Conservation (phyloP, 2,888 invertebrate species). For the Orthosia gracilis region DNA sequence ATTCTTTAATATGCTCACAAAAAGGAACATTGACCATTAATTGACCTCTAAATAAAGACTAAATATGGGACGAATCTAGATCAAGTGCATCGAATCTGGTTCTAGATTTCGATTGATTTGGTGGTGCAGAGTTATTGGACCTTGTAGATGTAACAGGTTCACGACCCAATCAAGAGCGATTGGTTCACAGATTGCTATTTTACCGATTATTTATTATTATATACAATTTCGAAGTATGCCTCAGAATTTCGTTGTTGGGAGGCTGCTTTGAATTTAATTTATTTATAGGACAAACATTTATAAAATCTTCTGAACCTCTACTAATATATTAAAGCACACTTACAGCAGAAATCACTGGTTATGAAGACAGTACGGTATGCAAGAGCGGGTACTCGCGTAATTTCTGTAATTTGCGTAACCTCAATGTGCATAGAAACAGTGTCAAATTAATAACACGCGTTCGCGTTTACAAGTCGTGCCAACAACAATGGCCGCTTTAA, state of each 20-base stretch:
- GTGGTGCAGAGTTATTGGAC: constrained; percentile 4
- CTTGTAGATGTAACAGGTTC: constrained; percentile 1
- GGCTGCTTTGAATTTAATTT: not conserved
- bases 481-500: constrained; percentile 34
- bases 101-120: constrained; percentile 4
- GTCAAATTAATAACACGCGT: constrained; percentile 72
- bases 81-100: constrained; percentile 11
- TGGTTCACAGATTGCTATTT: not conserved
- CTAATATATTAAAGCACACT: constrained; percentile 6
- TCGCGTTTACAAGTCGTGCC: constrained; percentile 59
- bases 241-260: not conserved
- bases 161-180: constrained; percentile 20
- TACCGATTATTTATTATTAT: not conserved
- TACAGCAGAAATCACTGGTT: constrained; percentile 15
- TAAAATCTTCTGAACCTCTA: not conserved
- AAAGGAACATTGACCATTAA: not conserved
- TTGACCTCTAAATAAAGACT: constrained; percentile 4
- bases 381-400: constrained; percentile 39
- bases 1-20: not conserved
- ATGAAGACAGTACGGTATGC: constrained; percentile 19
- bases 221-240: not conserved
- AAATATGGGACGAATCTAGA: not conserved
- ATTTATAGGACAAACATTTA: not conserved
- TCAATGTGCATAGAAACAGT: constrained; percentile 66
- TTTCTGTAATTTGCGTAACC: constrained; percentile 58